Evolutionary conservation across 2,113 vertebrate genomes (phyloP).

Genomic region (Nematolebias whitei): DNA sequence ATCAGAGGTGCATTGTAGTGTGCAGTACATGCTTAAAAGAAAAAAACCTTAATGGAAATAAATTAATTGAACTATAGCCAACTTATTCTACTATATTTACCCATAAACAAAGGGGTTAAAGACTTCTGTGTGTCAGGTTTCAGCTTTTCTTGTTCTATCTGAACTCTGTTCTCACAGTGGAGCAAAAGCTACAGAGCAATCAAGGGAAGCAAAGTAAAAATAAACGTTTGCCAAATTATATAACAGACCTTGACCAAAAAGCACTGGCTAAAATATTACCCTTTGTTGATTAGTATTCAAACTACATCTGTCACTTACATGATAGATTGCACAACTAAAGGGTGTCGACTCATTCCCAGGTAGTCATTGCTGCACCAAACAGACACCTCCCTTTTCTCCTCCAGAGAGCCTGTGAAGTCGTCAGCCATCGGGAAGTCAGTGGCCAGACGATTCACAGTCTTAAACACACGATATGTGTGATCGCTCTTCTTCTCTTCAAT

Average conservation of each 20-base stretch:
- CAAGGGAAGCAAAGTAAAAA: not conserved
- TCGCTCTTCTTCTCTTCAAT: conserved; percentile 94
- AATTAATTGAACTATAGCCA: conserved; percentile 16
- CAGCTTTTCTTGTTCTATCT: not conserved
- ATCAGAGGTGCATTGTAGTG: not conserved
- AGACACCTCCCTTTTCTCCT: conserved; percentile 87
- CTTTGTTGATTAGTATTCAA: not conserved
- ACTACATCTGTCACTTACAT: conserved; percentile 82
- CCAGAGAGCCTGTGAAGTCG: conserved; percentile 85
- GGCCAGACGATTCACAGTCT: conserved; percentile 93
- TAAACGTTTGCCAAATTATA: not conserved
- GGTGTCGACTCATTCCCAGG: conserved; percentile 97
- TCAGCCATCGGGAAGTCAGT: conserved; percentile 94
- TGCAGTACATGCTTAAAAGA: conserved; percentile 13
- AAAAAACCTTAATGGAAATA: not conserved
- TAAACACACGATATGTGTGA: conserved; percentile 96
- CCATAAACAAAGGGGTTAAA: conserved; percentile 13
- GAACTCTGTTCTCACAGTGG: not conserved
- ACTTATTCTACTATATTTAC: not conserved
- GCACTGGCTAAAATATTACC: not conserved
- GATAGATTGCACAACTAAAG: conserved; percentile 87
- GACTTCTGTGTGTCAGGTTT: conserved; percentile 19
- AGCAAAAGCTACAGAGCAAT: not conserved
- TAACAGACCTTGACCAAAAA: not conserved
- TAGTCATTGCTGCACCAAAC: conserved; percentile 99